Percentiles rank a stretch among this genome's conserved stretches.
phyloP scores from a whole-genome alignment of 2,888 invertebrate genomes.

The Corbicula japonica region DNA sequence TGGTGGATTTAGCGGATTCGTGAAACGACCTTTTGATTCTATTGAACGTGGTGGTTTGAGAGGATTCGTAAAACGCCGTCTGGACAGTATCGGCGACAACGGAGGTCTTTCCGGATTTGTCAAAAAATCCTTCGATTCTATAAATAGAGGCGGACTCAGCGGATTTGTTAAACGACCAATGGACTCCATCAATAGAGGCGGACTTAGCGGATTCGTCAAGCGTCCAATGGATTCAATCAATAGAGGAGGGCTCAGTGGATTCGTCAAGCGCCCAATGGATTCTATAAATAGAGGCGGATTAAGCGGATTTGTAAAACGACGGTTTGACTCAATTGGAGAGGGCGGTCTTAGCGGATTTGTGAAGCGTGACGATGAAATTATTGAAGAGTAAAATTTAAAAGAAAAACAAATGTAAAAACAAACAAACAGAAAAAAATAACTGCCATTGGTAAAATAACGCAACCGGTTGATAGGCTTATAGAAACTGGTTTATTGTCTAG shows the following conservation, averaged over 20 bases:
- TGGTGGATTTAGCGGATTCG: conserved; percentile 38
- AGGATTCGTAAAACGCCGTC: no score
- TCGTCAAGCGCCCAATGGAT: conserved; percentile 34
- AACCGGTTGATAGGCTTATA: no score
- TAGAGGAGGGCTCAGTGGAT: conserved; percentile 7
- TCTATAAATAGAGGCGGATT: conserved; percentile 12
- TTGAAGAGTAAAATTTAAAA: no score
- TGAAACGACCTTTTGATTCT: conserved; percentile 48
- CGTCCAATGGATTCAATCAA: conserved; percentile 17
- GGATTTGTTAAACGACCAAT: conserved; percentile 49
- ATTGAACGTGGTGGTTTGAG: conserved; percentile 30
- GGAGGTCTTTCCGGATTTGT: conserved; percentile 32
- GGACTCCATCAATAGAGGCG: conserved; percentile 39
- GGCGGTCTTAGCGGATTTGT: conserved; percentile 33
- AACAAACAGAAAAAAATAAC: no score
- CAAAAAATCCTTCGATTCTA: conserved; percentile 42
- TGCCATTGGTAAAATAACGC: no score
- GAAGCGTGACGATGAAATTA: conserved; percentile 41
- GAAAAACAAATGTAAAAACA: no score
- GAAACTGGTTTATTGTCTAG: no score
- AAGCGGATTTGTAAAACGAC: conserved; percentile 38
- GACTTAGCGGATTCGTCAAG: conserved; percentile 42
- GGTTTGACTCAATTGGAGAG: conserved; percentile 33
- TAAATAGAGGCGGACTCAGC: conserved; percentile 22
- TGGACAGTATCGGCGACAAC: conserved; percentile 29